Base-by-base conservation (phyloP, 2,797 vertebrate species). In the Astyanax mexicanus region DNA sequence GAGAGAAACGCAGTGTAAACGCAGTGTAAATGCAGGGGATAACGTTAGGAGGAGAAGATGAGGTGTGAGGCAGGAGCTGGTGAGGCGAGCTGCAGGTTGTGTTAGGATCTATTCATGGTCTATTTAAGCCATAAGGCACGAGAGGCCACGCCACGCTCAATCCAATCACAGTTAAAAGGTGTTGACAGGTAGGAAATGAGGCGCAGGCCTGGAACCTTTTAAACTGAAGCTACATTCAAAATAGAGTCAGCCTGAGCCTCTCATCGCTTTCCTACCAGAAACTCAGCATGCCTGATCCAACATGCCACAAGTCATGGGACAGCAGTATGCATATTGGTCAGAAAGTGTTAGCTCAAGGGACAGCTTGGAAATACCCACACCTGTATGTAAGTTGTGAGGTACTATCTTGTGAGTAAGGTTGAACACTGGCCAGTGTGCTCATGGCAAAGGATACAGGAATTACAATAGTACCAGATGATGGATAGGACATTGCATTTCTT, bases 211-310 rank as follows among this genome's bases (percentile, higher is more conserved):
- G n/a, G 21, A 52, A 54, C n/a, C 45, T 69, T 76, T 69, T 52
- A 27, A 49, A 42, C 13, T 57, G 27, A 25, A 71, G 45, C 66
- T 76, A 54, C 62, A 35, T 69, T 69, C 52, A 38, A 42, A 29
- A 67, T 74, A n/a, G 10, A 61, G 29, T 19, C 35, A 19, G 3
- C 19, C 19, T 40, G 1, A 21, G n/a, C 5, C 19, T 23, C 21
- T 42, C 21, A 65, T 25, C 13, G 61, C 61, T 44, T 44, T 65
- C 44, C 25, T 15, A 44, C 25, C 15, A 12, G 21, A 40, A 61
- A 38, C 37, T 61, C 9, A n/a, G n/a, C n/a, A n/a, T n/a, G n/a
- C n/a, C n/a, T n/a, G n/a, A n/a, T n/a, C n/a, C n/a, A n/a, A n/a
- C n/a, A n/a, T n/a, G n/a, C n/a, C n/a, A n/a, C n/a, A n/a, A n/a